phyloP scores from a whole-genome alignment of 37 sponge, comb jelly and placozoan species.

The Beroe forskalii region DNA sequence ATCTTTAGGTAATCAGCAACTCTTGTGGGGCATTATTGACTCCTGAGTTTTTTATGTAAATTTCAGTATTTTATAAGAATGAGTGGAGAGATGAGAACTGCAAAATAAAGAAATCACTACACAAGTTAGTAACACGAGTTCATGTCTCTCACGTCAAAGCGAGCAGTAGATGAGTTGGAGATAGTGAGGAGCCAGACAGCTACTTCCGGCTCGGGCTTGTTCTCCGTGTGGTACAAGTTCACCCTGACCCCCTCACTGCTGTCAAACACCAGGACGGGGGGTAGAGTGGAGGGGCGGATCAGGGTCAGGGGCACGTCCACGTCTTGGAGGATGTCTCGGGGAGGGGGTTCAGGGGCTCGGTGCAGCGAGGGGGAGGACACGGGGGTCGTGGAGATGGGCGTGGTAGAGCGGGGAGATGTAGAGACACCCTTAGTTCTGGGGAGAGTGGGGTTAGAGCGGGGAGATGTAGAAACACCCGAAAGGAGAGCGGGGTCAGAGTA shows the following conservation, averaged over 20 bases:
- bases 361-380: not conserved
- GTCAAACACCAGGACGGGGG: slow-evolving; percentile 9
- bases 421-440: too few relatives aligned
- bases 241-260: not conserved
- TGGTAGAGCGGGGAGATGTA: too few relatives aligned
- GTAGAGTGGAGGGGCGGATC: not conserved
- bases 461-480: too few relatives aligned
- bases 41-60: too few relatives aligned
- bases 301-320: slow-evolving; percentile 40
- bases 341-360: not conserved
- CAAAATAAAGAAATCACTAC: not conserved
- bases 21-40: too few relatives aligned
- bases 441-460: too few relatives aligned
- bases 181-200: not conserved
- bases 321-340: not conserved
- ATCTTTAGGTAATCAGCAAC: too few relatives aligned
- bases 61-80: not conserved
- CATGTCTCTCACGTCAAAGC: not conserved
- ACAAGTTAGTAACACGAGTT: not conserved
- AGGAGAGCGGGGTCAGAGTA: too few relatives aligned
- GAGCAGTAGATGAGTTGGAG: not conserved
- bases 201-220: slow-evolving; percentile 15
- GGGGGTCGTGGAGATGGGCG: too few relatives aligned
- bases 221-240: slow-evolving; percentile 16
- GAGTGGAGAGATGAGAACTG: not conserved